Base-by-base conservation (phyloP, 1,140 invertebrate genomes). In the Theocolax elegans region DNA sequence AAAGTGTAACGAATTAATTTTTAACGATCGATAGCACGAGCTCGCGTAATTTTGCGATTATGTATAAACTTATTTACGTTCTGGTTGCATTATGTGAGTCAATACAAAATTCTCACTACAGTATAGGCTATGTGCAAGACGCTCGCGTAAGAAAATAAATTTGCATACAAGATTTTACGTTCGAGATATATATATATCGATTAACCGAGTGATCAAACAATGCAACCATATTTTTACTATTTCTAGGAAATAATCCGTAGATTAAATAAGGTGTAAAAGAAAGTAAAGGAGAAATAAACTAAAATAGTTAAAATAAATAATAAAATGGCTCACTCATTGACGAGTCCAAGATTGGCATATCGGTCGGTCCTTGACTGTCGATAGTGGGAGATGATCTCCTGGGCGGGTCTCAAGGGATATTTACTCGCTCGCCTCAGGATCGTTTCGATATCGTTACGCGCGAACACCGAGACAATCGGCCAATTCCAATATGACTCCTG, bases 241-340 rank as follows among this genome's bases (percentile, higher is more conserved):
- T n/a, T n/a, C n/a, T n/a, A n/a, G n/a, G n/a, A n/a, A n/a, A n/a
- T n/a, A n/a, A n/a, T n/a, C n/a, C n/a, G n/a, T n/a, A n/a, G n/a
- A n/a, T n/a, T n/a, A n/a, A n/a, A n/a, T n/a, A n/a, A n/a, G n/a
- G n/a, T n/a, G n/a, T n/a, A n/a, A n/a, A n/a, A n/a, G n/a, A n/a
- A n/a, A n/a, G n/a, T 13, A 27, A 40, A 64, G 31, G n/a, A n/a
- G n/a, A n/a, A n/a, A n/a, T n/a, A n/a, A n/a, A n/a, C n/a, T n/a
- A n/a, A n/a, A n/a, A n/a, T n/a, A n/a, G n/a, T n/a, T n/a, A n/a
- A n/a, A n/a, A n/a, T n/a, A n/a, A n/a, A n/a, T n/a, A n/a, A n/a
- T n/a, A n/a, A n/a, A n/a, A n/a, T n/a, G n/a, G n/a, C 90, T 88
- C 87, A 94, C 91, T 94, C 93, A 81, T 95, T 94, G 13, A 92